Percentiles rank a stretch among this genome's conserved stretches.
phyloP scores from a whole-genome alignment of 2,113 vertebrate genomes.

The Seriola aureovittata region DNA sequence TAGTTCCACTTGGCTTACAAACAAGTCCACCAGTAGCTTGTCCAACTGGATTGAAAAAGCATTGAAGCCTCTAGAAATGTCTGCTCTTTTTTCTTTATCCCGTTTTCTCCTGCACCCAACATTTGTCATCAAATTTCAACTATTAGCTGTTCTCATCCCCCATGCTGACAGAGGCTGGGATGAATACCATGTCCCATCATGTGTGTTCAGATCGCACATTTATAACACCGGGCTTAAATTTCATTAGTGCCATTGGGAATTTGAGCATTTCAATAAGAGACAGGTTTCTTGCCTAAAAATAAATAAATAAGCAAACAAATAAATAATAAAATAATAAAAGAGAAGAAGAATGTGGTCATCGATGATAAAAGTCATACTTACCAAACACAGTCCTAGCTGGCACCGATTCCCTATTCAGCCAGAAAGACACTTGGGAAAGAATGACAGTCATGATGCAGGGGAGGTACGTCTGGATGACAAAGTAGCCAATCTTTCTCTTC shows the following conservation, averaged over 20 bases:
- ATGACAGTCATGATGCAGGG: conserved; percentile 99
- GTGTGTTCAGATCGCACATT: conserved; percentile 13
- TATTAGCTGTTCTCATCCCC: not conserved
- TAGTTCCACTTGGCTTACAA: conserved; percentile 53
- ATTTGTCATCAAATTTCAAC: conserved; percentile 7
- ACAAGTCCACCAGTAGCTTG: conserved; percentile 31
- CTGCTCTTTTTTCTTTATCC: conserved; percentile 14
- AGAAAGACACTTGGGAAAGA: conserved; percentile 99
- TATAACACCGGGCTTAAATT: conserved; percentile 8
- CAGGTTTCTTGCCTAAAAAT: not conserved
- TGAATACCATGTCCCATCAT: not conserved
- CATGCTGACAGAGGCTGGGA: not conserved
- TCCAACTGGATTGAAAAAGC: conserved; percentile 36
- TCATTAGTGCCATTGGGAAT: not conserved
- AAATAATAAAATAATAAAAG: not conserved
- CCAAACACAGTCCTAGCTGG: conserved; percentile 98
- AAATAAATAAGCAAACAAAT: not conserved
- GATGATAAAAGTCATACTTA: conserved; percentile 79
- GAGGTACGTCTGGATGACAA: conserved; percentile 99
- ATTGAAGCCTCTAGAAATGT: not conserved
- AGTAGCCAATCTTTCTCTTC: conserved; percentile 99
- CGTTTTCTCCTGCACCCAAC: not conserved
- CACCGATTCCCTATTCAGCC: conserved; percentile 98
- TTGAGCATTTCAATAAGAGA: not conserved
- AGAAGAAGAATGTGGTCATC: not conserved